A percentile compares a stretch with the other conserved stretches of the same genome.
Evolutionary conservation across 1,140 invertebrate species (phyloP).

Genomic region (Heterodera carotae): DNA sequence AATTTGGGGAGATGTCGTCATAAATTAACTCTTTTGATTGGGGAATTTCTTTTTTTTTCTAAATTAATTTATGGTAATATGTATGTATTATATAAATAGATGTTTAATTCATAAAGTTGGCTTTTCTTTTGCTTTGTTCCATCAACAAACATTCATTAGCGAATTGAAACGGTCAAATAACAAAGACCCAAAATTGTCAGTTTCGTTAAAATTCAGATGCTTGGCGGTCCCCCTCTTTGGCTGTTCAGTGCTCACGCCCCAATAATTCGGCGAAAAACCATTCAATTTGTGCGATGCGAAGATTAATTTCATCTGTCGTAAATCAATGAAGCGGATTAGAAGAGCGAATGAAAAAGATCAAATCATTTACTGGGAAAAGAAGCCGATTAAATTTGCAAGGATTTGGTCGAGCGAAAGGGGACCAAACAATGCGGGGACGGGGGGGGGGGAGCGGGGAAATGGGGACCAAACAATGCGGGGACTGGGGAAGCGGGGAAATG

Average conservation of each 20-base stretch:
- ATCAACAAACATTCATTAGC: constrained; percentile 2
- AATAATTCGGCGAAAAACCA: background rate
- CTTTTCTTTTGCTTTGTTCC: too few relatives aligned
- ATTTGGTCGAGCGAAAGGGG: too few relatives aligned
- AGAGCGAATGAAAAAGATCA: background rate
- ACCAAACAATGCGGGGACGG: too few relatives aligned
- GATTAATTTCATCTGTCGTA: background rate
- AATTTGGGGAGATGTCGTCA: constrained; percentile 8
- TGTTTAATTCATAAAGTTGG: too few relatives aligned
- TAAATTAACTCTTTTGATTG: background rate
- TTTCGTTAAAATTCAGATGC: background rate
- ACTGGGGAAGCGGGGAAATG: too few relatives aligned
- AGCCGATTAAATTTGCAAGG: background rate
- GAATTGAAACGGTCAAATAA: background rate
- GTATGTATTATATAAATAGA: too few relatives aligned
- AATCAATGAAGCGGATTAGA: background rate
- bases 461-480: too few relatives aligned
- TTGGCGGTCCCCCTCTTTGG: too few relatives aligned
- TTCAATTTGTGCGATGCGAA: background rate
- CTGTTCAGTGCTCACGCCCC: background rate
- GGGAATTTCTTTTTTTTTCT: background rate
- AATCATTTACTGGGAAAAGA: background rate
- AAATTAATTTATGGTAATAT: background rate
- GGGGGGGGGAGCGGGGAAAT: too few relatives aligned
- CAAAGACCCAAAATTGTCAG: background rate